Evolutionary conservation across 2,888 invertebrate genomes (phyloP).

Genomic region (Lymantria dispar): DNA sequence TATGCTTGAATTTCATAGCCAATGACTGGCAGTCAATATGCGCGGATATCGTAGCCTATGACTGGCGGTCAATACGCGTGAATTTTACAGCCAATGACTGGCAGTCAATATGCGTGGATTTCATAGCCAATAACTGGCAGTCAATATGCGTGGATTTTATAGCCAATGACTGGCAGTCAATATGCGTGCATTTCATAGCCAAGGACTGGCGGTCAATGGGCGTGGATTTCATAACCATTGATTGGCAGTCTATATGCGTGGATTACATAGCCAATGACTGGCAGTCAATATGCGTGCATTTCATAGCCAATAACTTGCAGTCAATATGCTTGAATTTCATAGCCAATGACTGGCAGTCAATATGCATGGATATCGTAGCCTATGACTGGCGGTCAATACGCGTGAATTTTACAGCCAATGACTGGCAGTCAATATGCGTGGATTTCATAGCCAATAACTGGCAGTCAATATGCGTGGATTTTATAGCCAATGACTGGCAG

Average conservation of each 20-base stretch:
- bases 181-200: not conserved
- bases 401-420: too few species aligned
- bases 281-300: not conserved
- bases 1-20: not conserved
- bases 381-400: not conserved
- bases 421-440: not conserved
- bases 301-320: not conserved
- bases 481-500: not conserved
- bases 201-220: not conserved
- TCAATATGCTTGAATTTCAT: not conserved
- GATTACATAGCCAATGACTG: too few species aligned
- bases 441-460: too few species aligned
- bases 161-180: not conserved
- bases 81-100: too few species aligned
- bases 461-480: not conserved
- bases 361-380: not conserved
- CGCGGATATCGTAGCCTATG: too few species aligned
- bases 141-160: not conserved
- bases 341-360: not conserved
- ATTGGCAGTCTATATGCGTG: too few species aligned
- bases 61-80: not conserved
- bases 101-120: not conserved
- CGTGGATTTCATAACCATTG: too few species aligned
- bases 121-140: not conserved
- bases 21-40: not conserved